phyloP scores from a whole-genome alignment of 2,797 vertebrate species.

The Euthynnus affinis region DNA sequence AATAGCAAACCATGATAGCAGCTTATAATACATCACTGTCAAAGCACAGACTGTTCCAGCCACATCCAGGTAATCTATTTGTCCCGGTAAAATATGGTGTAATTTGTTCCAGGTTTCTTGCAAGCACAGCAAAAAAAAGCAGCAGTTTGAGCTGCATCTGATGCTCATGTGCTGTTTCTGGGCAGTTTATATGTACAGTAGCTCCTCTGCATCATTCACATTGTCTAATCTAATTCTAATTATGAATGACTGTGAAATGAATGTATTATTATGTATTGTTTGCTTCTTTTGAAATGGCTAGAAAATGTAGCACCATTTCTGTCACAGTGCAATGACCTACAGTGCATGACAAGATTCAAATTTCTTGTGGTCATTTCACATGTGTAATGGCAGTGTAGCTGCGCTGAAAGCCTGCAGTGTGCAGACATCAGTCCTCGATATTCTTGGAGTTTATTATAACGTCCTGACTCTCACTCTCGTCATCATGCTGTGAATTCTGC shows the following conservation, averaged over 20 bases:
- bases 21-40: slow-evolving; percentile 84
- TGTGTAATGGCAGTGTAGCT: slow-evolving; percentile 14
- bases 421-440: slow-evolving; percentile 15
- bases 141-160: slow-evolving; percentile 49
- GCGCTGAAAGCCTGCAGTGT: slow-evolving; percentile 22
- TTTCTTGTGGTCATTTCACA: slow-evolving; percentile 13
- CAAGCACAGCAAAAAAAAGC: slow-evolving; percentile 66
- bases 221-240: not conserved
- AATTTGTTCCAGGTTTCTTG: slow-evolving; percentile 78
- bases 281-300: slow-evolving; percentile 21
- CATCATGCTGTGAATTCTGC: slow-evolving; percentile 46
- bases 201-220: slow-evolving; percentile 18
- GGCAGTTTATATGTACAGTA: not conserved
- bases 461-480: slow-evolving; percentile 23
- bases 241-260: not conserved
- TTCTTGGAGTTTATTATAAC: slow-evolving; percentile 21
- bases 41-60: slow-evolving; percentile 70
- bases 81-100: slow-evolving; percentile 75
- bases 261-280: not conserved
- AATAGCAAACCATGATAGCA: slow-evolving; percentile 74
- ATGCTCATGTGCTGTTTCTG: slow-evolving; percentile 53
- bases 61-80: slow-evolving; percentile 84
- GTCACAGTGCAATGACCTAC: not conserved
- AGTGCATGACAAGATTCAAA: slow-evolving; percentile 5
- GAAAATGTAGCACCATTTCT: not conserved